Percentiles rank a stretch among this genome's conserved stretches.
Conservation (phyloP, 2,113 vertebrate genomes). For the Marmota monax region DNA sequence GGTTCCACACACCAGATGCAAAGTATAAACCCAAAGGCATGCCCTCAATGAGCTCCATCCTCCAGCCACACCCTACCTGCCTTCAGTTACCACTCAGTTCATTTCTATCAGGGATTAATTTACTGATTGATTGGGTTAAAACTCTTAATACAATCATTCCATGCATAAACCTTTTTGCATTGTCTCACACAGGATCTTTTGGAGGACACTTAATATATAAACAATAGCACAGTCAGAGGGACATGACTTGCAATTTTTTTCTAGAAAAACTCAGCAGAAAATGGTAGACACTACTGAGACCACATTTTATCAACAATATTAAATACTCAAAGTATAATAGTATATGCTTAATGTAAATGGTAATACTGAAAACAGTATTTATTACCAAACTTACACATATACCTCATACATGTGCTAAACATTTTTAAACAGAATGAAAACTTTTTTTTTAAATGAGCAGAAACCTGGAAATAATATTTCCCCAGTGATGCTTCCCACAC, state of each 20-base stretch:
- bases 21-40: too few species aligned
- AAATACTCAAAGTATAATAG: not conserved
- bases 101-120: too few species aligned
- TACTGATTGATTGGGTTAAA: too few species aligned
- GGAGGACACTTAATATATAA: too few species aligned
- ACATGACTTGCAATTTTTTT: not conserved
- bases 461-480: not conserved
- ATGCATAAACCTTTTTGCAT: too few species aligned
- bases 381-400: not conserved
- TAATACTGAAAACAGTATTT: not conserved
- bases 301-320: not conserved
- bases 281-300: not conserved
- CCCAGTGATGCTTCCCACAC: not conserved
- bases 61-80: too few species aligned
- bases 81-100: too few species aligned
- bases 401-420: not conserved
- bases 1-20: too few species aligned
- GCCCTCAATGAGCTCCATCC: too few species aligned
- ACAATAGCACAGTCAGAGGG: not conserved
- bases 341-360: not conserved
- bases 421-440: not conserved
- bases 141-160: too few species aligned
- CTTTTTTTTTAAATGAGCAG: not conserved
- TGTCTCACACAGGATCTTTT: too few species aligned
- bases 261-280: slow-evolving; percentile 14